Evolutionary conservation across 2,888 invertebrate species (phyloP), one percentile per base, ranked within the genome.

Genomic region (Syrista parreyssii): DNA sequence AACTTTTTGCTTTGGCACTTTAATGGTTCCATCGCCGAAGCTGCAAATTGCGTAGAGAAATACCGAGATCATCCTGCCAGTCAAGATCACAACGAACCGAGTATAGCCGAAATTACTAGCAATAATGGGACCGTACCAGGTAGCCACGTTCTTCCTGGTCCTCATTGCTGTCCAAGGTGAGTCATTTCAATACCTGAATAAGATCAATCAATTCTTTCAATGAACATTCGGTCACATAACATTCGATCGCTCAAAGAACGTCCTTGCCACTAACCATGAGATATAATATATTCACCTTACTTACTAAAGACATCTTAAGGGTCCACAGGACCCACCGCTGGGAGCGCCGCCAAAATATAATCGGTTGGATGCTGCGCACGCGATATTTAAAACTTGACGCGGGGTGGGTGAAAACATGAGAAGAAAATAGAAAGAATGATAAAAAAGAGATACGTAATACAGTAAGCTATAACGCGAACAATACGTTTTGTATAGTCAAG

Each of bases 151-250:
- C 82, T 85, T 90, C 80, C 81, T 91, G 82, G 82, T 90, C 80
- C 84, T 89, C 78, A 79, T 90, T 72, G 86, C 86, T 82, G 87
- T 86, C 34, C 86, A 88, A 79, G 90, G 91, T 91, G 84, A 91
- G 91, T 88, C 23, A 55, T 55, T 55, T 55, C 9, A 55, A 55
- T 55, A 55, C 55, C 55, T 55, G 23, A 55, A 55, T 55, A 55
- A 55, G 55, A 55, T 23, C 23, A 55, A 9, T 55, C 55, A 9
- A 55, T 55, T 55, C 55, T 55, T 55, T 55, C 55, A 55, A 55
- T 55, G 55, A 55, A 23, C 23, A 55, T 55, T 55, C 55, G 23
- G 23, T 55, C 55, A 23, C 55, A 55, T 55, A 55, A 55, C 55
- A 55, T 55, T 55, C 55, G 55, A 55, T 55, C 23, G 55, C 55